phyloP scores from a whole-genome alignment of 2,113 vertebrate species.

The Marcusenius ussheri region DNA sequence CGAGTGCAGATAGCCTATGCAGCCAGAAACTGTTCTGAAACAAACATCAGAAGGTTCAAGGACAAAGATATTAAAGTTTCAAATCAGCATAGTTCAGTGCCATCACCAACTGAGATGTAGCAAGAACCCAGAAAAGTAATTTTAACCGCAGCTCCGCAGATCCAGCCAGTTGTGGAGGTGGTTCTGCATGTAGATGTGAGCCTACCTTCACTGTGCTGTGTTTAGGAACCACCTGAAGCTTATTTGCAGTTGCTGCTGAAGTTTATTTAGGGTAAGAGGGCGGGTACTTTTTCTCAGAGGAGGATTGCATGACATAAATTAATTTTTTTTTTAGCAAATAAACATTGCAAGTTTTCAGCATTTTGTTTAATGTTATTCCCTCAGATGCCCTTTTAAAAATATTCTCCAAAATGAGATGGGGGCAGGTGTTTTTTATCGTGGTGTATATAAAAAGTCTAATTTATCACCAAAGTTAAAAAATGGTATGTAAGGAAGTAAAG shows the following conservation, averaged over 20 bases:
- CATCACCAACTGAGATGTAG: neutral
- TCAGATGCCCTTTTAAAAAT: neutral
- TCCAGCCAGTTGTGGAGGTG: neutral
- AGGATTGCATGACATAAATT: neutral
- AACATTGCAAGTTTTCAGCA: neutral
- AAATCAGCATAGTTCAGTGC: neutral
- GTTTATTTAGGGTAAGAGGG: neutral
- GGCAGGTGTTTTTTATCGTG: neutral
- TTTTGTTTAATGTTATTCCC: neutral
- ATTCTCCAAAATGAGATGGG: neutral
- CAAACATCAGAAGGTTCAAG: neutral
- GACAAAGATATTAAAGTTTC: neutral
- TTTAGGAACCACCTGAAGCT: neutral
- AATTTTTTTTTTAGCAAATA: neutral
- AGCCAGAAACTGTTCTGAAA: neutral
- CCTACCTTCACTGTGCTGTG: neutral
- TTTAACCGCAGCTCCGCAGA: neutral
- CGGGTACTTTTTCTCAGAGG: neutral
- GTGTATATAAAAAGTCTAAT: neutral
- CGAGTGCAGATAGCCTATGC: neutral
- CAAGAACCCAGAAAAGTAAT: neutral
- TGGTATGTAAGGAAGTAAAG: neutral
- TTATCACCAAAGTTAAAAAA: neutral
- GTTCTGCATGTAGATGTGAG: neutral
- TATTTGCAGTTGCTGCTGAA: neutral